Evolutionary conservation across 2,113 vertebrate species (phyloP).

Genomic region (Piaya cayana): DNA sequence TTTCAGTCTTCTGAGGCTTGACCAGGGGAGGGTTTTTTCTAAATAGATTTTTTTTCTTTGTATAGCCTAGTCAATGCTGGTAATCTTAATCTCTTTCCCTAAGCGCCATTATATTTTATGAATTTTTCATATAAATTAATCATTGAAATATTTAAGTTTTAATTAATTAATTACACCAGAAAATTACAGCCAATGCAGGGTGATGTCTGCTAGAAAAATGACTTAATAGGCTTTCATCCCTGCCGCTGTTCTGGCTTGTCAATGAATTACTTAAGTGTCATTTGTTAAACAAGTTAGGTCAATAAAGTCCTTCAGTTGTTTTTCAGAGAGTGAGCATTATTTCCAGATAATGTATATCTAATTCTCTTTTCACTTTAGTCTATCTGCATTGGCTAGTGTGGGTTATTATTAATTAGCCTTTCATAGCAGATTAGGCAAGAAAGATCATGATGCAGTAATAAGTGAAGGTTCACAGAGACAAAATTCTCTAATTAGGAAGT

Average conservation of each 20-base stretch:
- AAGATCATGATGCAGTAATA: conserved; percentile 62
- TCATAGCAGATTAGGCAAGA: conserved; percentile 69
- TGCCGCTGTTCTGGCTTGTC: conserved; percentile 51
- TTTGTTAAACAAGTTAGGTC: conserved; percentile 68
- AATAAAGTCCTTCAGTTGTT: conserved; percentile 62
- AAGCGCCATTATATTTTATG: conserved; percentile 12
- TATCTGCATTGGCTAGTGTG: conserved; percentile 50
- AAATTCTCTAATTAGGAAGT: conserved; percentile 73
- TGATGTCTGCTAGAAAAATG: conserved; percentile 58
- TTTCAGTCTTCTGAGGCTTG: not conserved
- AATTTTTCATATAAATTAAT: conserved; percentile 58
- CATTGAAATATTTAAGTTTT: conserved; percentile 61
- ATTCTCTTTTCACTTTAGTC: conserved; percentile 41
- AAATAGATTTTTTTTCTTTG: conserved; percentile 2
- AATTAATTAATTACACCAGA: conserved; percentile 64
- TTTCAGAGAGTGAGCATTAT: conserved; percentile 50
- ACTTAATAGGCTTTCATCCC: conserved; percentile 51
- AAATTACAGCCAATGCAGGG: conserved; percentile 34
- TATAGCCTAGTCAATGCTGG: not conserved
- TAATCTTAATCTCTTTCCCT: conserved; percentile 9
- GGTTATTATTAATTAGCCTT: conserved; percentile 75
- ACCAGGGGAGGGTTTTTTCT: not conserved
- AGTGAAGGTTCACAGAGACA: conserved; percentile 64
- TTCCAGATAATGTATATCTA: conserved; percentile 51
- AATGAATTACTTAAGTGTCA: conserved; percentile 69